phyloP scores from a whole-genome alignment of 2,888 invertebrate genomes.

The Megaustenia siamemsis region DNA sequence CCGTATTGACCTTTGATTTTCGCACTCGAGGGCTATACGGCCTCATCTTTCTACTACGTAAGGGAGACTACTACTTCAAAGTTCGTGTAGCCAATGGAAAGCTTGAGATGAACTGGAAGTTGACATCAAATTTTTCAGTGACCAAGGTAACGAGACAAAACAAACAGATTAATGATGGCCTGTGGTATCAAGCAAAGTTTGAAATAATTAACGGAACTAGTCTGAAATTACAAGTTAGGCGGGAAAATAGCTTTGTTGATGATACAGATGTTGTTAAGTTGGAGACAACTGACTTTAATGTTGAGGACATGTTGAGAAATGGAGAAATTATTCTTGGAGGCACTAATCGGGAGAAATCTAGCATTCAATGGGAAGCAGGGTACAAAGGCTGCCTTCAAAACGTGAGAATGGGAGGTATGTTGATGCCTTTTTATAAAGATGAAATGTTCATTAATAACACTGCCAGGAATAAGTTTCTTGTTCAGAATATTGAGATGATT shows the following conservation, averaged over 20 bases:
- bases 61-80: constrained; percentile 62
- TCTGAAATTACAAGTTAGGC: constrained; percentile 32
- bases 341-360: constrained; percentile 28
- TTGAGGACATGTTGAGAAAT: constrained; percentile 44
- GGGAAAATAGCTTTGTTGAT: constrained; percentile 32
- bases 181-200: constrained; percentile 61
- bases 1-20: constrained; percentile 77
- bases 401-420: constrained; percentile 89
- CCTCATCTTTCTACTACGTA: constrained; percentile 85
- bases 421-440: constrained; percentile 90
- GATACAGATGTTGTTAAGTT: constrained; percentile 14
- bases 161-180: constrained; percentile 61
- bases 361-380: constrained; percentile 40
- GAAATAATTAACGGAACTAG: constrained; percentile 42
- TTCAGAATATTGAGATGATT: background rate
- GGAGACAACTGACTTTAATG: constrained; percentile 4
- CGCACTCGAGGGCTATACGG: constrained; percentile 84
- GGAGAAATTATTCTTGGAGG: constrained; percentile 50
- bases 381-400: constrained; percentile 93
- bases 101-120: constrained; percentile 63
- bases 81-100: constrained; percentile 62
- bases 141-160: constrained; percentile 46
- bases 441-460: constrained; percentile 64
- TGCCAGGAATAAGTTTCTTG: constrained; percentile 62
- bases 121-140: constrained; percentile 55